Evolutionary conservation across 2,113 vertebrate genomes (phyloP), one percentile per base, ranked within the genome.

Genomic region (Oreochromis niloticus): DNA sequence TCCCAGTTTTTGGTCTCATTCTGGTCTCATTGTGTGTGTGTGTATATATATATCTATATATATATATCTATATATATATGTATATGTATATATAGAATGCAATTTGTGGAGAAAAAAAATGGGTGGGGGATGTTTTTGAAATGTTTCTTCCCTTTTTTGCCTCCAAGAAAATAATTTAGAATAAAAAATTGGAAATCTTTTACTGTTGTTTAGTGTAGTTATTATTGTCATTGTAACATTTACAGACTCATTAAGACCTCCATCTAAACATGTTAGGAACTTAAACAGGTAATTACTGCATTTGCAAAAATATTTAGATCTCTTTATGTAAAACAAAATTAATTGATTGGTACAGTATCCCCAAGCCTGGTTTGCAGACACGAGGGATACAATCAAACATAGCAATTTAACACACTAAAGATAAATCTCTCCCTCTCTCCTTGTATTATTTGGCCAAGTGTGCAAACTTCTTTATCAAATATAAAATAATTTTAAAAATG

Each of bases 1-100:
- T 52, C 83, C 73, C 6, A 11, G 16, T 36, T 66, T 78, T 27
- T 79, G 22, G 43, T 87, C 68, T 82, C 41, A 48, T 85, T 36
- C 24, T 24, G 24, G 24, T 24, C 24, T 24, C 24, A 24, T 24
- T 24, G 24, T 24, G 24, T n/a, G n/a, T n/a, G n/a, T n/a, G n/a
- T n/a, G n/a, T n/a, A n/a, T n/a, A n/a, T n/a, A n/a, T n/a, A n/a
- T n/a, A n/a, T n/a, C n/a, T n/a, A n/a, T n/a, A n/a, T n/a, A n/a
- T n/a, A n/a, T n/a, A n/a, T n/a, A n/a, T n/a, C n/a, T n/a, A n/a
- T n/a, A n/a, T n/a, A n/a, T n/a, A n/a, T n/a, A n/a, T n/a, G n/a
- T n/a, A n/a, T 17, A 50, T 5, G 4, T 12, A 27, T 6, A 57
- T 17, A 3, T 27, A 27, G 27, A 27, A 27, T 30, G 30, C 30